Evolutionary conservation across 2,113 vertebrate genomes (phyloP), one percentile per base, ranked within the genome.

Genomic region (Vulpes lagopus): DNA sequence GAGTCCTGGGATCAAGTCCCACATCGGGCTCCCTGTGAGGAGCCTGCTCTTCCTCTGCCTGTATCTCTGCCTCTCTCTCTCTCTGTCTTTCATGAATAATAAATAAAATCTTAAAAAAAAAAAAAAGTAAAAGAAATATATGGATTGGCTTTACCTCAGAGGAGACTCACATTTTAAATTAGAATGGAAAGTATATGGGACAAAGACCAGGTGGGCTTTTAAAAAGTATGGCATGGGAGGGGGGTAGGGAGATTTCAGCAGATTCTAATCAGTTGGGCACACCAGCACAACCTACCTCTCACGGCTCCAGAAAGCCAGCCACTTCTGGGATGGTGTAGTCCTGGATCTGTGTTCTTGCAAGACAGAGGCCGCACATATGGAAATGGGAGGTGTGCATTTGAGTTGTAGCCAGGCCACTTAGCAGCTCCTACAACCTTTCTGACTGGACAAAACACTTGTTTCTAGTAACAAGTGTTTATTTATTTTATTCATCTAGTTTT

Each of bases 161-260:
- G 76, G 64, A 93, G 57, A 81, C 15, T 74, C 69, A 78, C 78
- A 51, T 86, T 97, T 97, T 82, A 53, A 84, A 79, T 84, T 38
- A 38, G 65, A 95, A 93, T 78, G 55, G 79, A 92, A 92, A 85
- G 71, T 20, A 91, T 11, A 67, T 14, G 25, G 12, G 76, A 78
- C 62, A 51, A 71, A 95, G 83, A 74, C 38, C 80, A 95, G 84
- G 81, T 71, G 67, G 87, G 60, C 30, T 71, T 80, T 89, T 38
- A 49, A 43, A 43, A 43, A 87, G 51, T 62, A 67, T 35, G 20
- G 59, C 57, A 87, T 35, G 43, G 43, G 51, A 32, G 43, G 51
- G 60, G 88, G 49, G 55, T 51, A 76, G 80, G 62, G 32, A 23
- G 64, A 22, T 49, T 82, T 94, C 8, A 32, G 60, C 79, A 96